Base-by-base conservation (phyloP, 2,888 invertebrate species). In the Melieria omissa region DNA sequence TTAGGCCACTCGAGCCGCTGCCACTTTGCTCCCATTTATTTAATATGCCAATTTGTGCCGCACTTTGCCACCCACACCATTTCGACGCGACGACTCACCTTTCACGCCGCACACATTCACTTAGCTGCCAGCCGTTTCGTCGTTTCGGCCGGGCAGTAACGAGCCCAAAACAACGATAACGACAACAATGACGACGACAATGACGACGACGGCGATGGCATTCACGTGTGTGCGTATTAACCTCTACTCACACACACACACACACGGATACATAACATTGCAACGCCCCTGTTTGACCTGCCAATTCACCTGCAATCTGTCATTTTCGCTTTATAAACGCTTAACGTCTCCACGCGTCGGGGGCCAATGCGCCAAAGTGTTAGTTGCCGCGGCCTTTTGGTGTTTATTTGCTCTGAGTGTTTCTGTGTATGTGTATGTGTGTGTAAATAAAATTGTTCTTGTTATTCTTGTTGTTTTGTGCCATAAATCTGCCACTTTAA, bases 321-420 rank as follows among this genome's bases (percentile, higher is more conserved):
- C 80, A 79, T 78, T 76, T 74, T 70, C 75, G 76, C 80, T 80
- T 81, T 81, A 81, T 78, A 82, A 79, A 75, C 79, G 77, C 74
- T 79, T 80, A 77, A 76, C 73, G 71, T 65, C 49, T 49, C 44
- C 52, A 42, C 42, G 60, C 49, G 57, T 42, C 58, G 58, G 29
- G 44, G 7, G 42, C 49, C 47, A 12, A 5, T 29, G 49, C 44
- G 5, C 1, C 41, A 57, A 62, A 55, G 29, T 52, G 10, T 49
- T 49, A 12, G 10, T 49, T 49, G 10, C 58, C 14, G 55, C 69
- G 8, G 41, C 10, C 54, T 52, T 65, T 55, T n/a, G 58, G 62
- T 66, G 61, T 46, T 73, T 60, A 65, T 69, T 70, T 72, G 74
- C 65, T 63, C 71, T 62, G 63, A 42, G 41, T 67, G 58, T 58